A percentile compares a stretch with the other conserved stretches of the same genome.
These are phyloP conservation scores for Drosophila nr. perissopoda DNA, from an alignment of 2,888 invertebrate genomes.

Conservation along the genomic window DNA sequence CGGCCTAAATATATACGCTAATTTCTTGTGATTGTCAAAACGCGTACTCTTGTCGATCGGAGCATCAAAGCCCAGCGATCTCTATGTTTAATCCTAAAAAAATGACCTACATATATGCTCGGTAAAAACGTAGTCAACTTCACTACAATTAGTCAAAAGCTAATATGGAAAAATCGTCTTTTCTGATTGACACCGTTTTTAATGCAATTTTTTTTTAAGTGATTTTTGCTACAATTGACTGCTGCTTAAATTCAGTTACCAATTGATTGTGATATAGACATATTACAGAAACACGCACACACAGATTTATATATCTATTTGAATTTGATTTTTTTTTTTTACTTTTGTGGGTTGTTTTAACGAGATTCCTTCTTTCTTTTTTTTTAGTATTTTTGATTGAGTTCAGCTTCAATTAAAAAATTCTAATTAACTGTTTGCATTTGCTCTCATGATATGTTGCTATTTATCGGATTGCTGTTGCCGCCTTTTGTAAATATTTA, in stretches of 20 bases:
- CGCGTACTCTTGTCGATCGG: constrained; percentile 84
- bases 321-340: constrained; percentile 15
- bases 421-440: constrained; percentile 57
- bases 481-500: constrained; percentile 74
- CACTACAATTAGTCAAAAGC: constrained; percentile 26
- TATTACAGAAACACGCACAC: constrained; percentile 28
- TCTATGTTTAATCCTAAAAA: constrained; percentile 44
- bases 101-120: constrained; percentile 37
- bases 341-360: constrained; percentile 17
- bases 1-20: constrained; percentile 78
- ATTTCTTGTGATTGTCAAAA: constrained; percentile 85
- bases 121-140: constrained; percentile 19
- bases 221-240: constrained; percentile 53
- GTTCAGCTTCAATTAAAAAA: constrained; percentile 51
- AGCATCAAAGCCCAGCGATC: constrained; percentile 62
- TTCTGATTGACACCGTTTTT: constrained; percentile 60
- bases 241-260: constrained; percentile 39
- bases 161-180: constrained; percentile 40
- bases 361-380: constrained; percentile 1
- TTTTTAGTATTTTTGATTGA: constrained; percentile 7
- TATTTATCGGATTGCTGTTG: constrained; percentile 58
- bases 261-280: constrained; percentile 52
- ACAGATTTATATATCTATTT: constrained; percentile 29
- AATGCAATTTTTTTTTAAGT: not conserved
- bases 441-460: constrained; percentile 70